These are phyloP conservation scores for Palloptera scutellata DNA, from an alignment of 2,888 invertebrate species.

Conservation along the genomic window DNA sequence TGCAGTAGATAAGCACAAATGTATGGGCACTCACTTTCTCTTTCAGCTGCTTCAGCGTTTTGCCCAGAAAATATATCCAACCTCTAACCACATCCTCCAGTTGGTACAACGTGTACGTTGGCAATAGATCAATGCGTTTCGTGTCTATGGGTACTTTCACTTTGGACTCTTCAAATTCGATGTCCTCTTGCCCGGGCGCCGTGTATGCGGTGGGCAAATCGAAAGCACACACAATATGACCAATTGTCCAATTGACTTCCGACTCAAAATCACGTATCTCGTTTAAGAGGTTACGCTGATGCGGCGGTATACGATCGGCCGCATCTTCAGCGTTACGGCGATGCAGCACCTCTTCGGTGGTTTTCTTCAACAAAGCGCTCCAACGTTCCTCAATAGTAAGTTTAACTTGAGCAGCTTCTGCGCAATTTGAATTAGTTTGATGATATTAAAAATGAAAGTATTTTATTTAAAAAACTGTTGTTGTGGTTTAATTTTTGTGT, in stretches of 20 bases:
- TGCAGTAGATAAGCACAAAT: not conserved
- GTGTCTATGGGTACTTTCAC: slow-evolving; percentile 58
- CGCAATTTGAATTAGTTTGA: slow-evolving; percentile 12
- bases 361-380: slow-evolving; percentile 67
- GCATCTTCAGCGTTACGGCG: slow-evolving; percentile 50
- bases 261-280: slow-evolving; percentile 67
- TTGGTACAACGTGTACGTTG: slow-evolving; percentile 61
- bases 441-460: no score
- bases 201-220: slow-evolving; percentile 61
- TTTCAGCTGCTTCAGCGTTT: slow-evolving; percentile 55
- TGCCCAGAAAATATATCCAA: slow-evolving; percentile 67
- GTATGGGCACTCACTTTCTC: slow-evolving; percentile 47
- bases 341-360: slow-evolving; percentile 65
- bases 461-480: not conserved
- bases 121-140: slow-evolving; percentile 50
- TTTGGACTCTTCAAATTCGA: slow-evolving; percentile 60
- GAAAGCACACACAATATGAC: slow-evolving; percentile 61
- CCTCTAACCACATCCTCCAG: slow-evolving; percentile 66
- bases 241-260: slow-evolving; percentile 65
- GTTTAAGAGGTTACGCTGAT: slow-evolving; percentile 53
- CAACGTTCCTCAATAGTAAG: slow-evolving; percentile 69
- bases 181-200: slow-evolving; percentile 60
- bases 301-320: slow-evolving; percentile 50
- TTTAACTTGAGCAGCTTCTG: slow-evolving; percentile 51
- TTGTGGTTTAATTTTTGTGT: no score